Percentiles rank a stretch among this genome's conserved stretches.
Evolutionary conservation across 2,888 invertebrate genomes (phyloP).

Genomic region (Atrina japonica): DNA sequence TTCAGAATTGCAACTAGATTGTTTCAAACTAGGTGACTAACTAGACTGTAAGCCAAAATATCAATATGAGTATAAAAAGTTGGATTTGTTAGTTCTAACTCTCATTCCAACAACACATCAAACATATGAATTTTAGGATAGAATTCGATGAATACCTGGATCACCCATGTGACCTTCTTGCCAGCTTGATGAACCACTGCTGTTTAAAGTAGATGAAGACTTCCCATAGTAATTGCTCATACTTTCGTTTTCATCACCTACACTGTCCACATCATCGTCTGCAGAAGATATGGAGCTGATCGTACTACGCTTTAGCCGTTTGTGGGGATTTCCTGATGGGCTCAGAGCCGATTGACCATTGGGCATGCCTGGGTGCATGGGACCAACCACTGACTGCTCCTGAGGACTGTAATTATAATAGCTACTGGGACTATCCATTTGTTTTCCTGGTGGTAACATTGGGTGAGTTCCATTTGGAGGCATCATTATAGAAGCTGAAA

Average conservation of each 20-base stretch:
- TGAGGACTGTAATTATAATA: slow-evolving; percentile 89
- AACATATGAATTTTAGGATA: no score
- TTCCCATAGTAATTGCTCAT: slow-evolving; percentile 82
- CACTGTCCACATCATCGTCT: slow-evolving; percentile 83
- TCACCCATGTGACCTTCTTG: slow-evolving; percentile 80
- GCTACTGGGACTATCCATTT: slow-evolving; percentile 90
- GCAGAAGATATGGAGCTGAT: slow-evolving; percentile 82
- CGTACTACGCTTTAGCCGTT: slow-evolving; percentile 82
- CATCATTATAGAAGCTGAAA: slow-evolving; percentile 93
- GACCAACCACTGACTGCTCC: slow-evolving; percentile 59
- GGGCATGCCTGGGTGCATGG: slow-evolving; percentile 67
- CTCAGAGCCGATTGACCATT: slow-evolving; percentile 79
- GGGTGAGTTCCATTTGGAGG: slow-evolving; percentile 85
- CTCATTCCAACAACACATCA: no score
- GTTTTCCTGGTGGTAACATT: slow-evolving; percentile 87
- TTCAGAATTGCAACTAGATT: no score
- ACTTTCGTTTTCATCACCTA: slow-evolving; percentile 80
- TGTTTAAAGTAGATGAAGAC: slow-evolving; percentile 78
- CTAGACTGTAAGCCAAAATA: no score
- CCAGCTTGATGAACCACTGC: slow-evolving; percentile 81
- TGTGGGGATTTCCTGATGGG: slow-evolving; percentile 80
- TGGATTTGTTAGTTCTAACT: no score
- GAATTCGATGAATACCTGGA: slow-evolving; percentile 61
- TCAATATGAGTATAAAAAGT: no score
- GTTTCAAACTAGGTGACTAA: no score